These are phyloP conservation scores for Zaprionus lachaisei DNA, from an alignment of 1,140 invertebrate genomes.

Conservation along the genomic window DNA sequence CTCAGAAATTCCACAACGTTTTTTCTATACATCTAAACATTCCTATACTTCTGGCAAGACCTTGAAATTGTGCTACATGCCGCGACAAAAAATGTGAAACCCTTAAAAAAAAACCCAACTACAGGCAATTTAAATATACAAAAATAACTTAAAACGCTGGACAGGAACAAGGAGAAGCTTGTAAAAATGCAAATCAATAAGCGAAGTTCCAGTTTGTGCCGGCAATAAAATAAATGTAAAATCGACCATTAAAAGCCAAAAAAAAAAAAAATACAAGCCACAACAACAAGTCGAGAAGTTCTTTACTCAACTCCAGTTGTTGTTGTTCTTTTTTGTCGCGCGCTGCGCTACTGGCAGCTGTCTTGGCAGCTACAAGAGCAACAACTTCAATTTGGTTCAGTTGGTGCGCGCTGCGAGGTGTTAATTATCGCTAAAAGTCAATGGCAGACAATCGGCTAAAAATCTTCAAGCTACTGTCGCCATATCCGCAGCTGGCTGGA, in stretches of 20 bases:
- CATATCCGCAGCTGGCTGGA: conserved; percentile 23
- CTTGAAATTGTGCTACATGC: conserved; percentile 28
- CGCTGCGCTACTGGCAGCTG: conserved; percentile 29
- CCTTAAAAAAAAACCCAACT: conserved; percentile 12
- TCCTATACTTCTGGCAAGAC: neutral
- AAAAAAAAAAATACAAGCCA: conserved; percentile 2
- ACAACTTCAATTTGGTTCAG: conserved; percentile 75
- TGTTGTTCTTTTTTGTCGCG: conserved; percentile 59
- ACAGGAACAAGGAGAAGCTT: conserved; percentile 67
- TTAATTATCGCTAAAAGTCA: conserved; percentile 83
- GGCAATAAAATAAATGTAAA: conserved; percentile 81
- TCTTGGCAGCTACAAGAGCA: too few species aligned
- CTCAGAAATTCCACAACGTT: conserved; percentile 11
- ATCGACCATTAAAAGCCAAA: conserved; percentile 40
- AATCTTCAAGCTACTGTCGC: conserved; percentile 61
- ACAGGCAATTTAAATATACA: conserved; percentile 77
- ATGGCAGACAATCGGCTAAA: conserved; percentile 74
- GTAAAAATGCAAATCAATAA: conserved; percentile 83
- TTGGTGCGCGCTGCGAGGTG: conserved; percentile 60
- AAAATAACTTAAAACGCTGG: conserved; percentile 72
- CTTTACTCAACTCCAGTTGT: conserved; percentile 21
- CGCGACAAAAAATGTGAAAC: conserved; percentile 9
- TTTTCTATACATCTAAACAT: neutral
- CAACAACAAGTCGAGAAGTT: conserved; percentile 49
- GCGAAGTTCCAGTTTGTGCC: conserved; percentile 60